Percentiles rank a stretch among this genome's conserved stretches.
These are phyloP conservation scores for Lordiphosa stackelbergi DNA, from an alignment of 1,140 invertebrate genomes.

Conservation along the genomic window DNA sequence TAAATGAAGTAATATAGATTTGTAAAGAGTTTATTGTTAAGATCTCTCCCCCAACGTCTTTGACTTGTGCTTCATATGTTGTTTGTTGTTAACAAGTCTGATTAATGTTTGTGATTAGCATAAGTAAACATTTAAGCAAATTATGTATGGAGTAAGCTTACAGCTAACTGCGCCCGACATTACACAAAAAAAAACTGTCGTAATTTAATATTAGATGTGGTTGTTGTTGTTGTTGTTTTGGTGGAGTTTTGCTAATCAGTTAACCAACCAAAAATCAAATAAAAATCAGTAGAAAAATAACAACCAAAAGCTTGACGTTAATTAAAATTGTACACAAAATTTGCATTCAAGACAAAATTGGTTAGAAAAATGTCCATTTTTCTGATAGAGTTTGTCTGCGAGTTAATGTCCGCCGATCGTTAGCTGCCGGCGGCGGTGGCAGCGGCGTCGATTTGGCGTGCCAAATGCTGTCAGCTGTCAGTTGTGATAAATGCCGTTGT, in stretches of 20 bases:
- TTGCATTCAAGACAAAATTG: slow-evolving; percentile 73
- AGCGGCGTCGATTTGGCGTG: slow-evolving; percentile 46
- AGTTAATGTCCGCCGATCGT: slow-evolving; percentile 48
- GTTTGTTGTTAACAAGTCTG: slow-evolving; percentile 59
- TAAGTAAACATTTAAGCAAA: slow-evolving; percentile 68
- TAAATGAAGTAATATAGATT: slow-evolving; percentile 6
- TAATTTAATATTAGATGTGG: slow-evolving; percentile 63
- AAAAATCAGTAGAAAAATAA: slow-evolving; percentile 24
- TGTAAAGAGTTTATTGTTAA: slow-evolving; percentile 5
- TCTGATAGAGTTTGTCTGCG: slow-evolving; percentile 56
- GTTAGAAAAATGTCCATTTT: slow-evolving; percentile 35
- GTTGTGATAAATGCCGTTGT: slow-evolving; percentile 46
- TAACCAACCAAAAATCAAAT: slow-evolving; percentile 29
- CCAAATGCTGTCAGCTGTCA: slow-evolving; percentile 58
- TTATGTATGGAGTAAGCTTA: slow-evolving; percentile 42
- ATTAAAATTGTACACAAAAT: slow-evolving; percentile 67
- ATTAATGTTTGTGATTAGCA: slow-evolving; percentile 69
- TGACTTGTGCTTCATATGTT: slow-evolving; percentile 40
- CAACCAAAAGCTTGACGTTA: slow-evolving; percentile 52
- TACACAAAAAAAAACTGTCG: slow-evolving; percentile 44
- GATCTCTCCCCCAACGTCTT: slow-evolving; percentile 16
- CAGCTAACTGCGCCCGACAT: slow-evolving; percentile 15
- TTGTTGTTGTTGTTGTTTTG: slow-evolving; percentile 36
- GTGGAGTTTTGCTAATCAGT: slow-evolving; percentile 31
- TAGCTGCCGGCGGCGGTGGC: slow-evolving; percentile 7